Base-by-base conservation (phyloP, 2,888 invertebrate species). In the Cylloceria caligata region DNA sequence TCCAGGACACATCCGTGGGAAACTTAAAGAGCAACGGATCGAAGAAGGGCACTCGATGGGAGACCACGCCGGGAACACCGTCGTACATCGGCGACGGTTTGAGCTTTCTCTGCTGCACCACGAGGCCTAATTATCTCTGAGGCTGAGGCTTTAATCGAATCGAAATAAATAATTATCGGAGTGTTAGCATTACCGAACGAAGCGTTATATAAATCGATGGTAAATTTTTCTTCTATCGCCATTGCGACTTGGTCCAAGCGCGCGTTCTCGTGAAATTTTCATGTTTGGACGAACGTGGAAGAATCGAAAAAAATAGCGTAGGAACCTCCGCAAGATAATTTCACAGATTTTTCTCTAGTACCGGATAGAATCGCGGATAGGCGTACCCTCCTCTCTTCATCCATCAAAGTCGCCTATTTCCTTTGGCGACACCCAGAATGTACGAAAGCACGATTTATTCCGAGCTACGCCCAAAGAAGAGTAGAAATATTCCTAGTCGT, bases 11-110 rank as follows among this genome's bases (percentile, higher is more conserved):
- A 21, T 89, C 88, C 16, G 88, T 83, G 60, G 88, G 90, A 27
- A 86, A 86, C 45, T 87, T 84, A 67, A 89, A 89, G n/a, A 89
- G 78, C 83, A 92, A 91, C 75, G 91, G 91, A 34, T 87, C 88
- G 71, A 88, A 90, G 34, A 91, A 90, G 77, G 87, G 87, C 80
- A 88, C 89, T 73, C 89, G 89, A 77, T 92, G 90, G 91, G 91
- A 90, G 76, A 89, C 86, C 80, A 85, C 88, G 81, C 76, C 88
- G 34, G 88, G 87, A 84, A 88, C 89, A 84, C 90, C 91, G 39
- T 91, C 91, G 78, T 92, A 92, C 84, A 89, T 92, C 67, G 89
- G 89, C 36, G 90, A 90, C 39, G 89, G 91, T 27, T 89, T 92
- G 80, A 91, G 88, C 78, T 91, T 91, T 82, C 88, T 92, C 74